Conservation (phyloP, 2,113 vertebrate species). For the Engystomops pustulosus region DNA sequence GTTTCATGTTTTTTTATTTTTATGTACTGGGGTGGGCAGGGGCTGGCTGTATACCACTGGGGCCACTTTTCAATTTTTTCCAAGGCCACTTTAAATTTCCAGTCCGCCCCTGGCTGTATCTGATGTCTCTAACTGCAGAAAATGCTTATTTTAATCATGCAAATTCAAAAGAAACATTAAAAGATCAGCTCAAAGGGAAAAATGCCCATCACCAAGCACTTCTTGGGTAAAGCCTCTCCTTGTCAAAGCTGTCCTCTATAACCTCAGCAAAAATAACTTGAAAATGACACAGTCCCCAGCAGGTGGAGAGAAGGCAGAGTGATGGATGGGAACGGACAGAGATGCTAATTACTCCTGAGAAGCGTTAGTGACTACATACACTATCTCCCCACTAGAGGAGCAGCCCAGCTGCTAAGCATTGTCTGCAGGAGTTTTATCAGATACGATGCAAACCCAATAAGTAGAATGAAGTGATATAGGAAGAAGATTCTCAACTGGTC, state of each 20-base stretch:
- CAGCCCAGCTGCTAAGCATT: conserved; percentile 9
- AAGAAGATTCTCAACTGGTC: too few relatives aligned
- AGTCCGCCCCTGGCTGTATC: too few relatives aligned
- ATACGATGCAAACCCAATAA: not conserved
- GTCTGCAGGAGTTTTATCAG: not conserved
- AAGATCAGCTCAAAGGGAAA: conserved; percentile 65
- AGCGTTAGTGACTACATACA: conserved; percentile 47
- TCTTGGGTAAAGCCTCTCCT: conserved; percentile 45
- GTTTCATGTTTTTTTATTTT: too few relatives aligned
- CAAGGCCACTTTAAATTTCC: too few relatives aligned
- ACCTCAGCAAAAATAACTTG: conserved; percentile 57
- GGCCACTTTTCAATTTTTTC: too few relatives aligned
- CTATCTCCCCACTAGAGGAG: conserved; percentile 10
- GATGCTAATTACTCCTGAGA: conserved; percentile 55
- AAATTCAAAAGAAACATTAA: not conserved
- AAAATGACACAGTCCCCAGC: conserved; percentile 53
- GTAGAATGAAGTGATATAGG: too few relatives aligned
- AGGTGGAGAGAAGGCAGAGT: conserved; percentile 51
- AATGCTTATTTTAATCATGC: not conserved
- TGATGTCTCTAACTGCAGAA: too few relatives aligned
- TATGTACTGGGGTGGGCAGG: too few relatives aligned
- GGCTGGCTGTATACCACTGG: too few relatives aligned
- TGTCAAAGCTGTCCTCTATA: conserved; percentile 52
- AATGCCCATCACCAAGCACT: not conserved
- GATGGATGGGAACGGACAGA: conserved; percentile 52